Evolutionary conservation across 2,113 vertebrate genomes (phyloP).

Genomic region (Pygathrix nemaeus): DNA sequence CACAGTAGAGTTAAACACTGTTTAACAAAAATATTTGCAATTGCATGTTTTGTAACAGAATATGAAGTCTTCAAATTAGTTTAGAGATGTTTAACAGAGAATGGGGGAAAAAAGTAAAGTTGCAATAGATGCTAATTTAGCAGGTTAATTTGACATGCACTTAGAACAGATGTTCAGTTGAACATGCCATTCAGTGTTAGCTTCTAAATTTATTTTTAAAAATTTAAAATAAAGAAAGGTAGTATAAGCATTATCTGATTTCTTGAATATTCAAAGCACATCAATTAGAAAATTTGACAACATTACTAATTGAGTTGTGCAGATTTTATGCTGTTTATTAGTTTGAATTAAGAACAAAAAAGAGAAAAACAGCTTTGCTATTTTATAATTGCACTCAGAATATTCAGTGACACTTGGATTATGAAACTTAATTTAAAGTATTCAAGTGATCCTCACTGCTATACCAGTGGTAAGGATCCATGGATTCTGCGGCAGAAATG

Average conservation of each 20-base stretch:
- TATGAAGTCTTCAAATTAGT: constrained; percentile 12
- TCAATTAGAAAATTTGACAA: background rate
- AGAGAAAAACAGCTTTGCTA: background rate
- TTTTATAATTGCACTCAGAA: background rate
- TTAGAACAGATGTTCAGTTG: background rate
- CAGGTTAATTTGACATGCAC: constrained; percentile 13
- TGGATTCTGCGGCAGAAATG: background rate
- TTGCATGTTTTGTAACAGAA: background rate
- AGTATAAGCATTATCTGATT: background rate
- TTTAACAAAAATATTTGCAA: background rate
- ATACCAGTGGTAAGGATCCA: background rate
- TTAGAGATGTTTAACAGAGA: background rate
- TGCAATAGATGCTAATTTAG: background rate
- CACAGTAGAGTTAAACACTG: background rate
- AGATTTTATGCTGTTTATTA: constrained; percentile 16
- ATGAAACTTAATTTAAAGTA: background rate
- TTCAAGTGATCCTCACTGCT: background rate
- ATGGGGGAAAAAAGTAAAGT: background rate
- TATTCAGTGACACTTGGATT: background rate
- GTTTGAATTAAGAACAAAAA: background rate
- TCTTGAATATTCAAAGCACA: background rate
- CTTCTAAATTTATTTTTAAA: background rate
- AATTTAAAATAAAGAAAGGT: background rate
- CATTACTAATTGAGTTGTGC: background rate
- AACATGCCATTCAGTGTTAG: background rate